A percentile compares a stretch with the other conserved stretches of the same genome.
phyloP scores from a whole-genome alignment of 2,797 vertebrate genomes.

The Myotis myotis region DNA sequence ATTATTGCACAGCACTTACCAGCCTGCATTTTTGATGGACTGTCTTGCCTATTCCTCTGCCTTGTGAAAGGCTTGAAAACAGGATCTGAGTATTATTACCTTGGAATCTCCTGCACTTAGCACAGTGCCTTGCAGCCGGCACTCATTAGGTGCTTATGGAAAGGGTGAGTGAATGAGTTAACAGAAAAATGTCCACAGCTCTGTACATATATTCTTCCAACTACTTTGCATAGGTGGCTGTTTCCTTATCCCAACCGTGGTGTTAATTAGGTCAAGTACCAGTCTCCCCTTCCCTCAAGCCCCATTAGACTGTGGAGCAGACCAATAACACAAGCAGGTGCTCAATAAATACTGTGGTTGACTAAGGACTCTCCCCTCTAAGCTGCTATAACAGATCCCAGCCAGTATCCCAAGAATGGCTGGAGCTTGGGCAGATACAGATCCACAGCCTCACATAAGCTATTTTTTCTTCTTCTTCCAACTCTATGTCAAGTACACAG shows the following conservation, averaged over 20 bases:
- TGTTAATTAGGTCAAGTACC: background rate
- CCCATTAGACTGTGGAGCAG: background rate
- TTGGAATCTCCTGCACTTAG: background rate
- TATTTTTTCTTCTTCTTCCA: background rate
- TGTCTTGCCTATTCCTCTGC: background rate
- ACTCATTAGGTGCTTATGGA: background rate
- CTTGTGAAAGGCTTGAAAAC: background rate
- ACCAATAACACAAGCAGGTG: background rate
- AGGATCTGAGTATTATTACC: background rate
- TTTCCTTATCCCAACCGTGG: conserved; percentile 8
- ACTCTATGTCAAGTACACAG: background rate
- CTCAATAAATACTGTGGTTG: background rate
- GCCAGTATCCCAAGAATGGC: background rate
- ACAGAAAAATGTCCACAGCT: background rate
- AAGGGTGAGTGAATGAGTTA: conserved; percentile 2
- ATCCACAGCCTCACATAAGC: background rate
- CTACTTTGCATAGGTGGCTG: background rate
- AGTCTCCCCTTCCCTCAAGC: background rate
- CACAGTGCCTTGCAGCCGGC: background rate
- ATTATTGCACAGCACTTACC: background rate
- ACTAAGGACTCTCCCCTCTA: background rate
- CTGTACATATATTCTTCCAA: conserved; percentile 19
- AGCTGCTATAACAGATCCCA: background rate
- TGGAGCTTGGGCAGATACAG: background rate
- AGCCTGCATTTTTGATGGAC: background rate